Evolutionary conservation across 2,888 invertebrate genomes (phyloP).

Genomic region (Nezara viridula): DNA sequence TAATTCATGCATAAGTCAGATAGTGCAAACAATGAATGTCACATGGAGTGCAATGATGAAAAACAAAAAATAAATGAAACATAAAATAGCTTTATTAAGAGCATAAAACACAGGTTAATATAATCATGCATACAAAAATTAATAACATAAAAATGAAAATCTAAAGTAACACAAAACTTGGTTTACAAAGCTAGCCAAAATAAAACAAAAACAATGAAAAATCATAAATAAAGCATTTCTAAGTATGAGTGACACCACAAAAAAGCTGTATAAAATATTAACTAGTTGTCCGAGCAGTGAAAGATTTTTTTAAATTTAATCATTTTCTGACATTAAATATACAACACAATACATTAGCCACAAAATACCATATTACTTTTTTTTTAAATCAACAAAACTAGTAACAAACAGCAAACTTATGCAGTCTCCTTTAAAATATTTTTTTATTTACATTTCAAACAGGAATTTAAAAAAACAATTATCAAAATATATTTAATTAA

Average conservation of each 20-base stretch:
- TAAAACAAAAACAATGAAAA: not conserved
- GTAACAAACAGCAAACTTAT: not conserved
- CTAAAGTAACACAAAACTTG: not conserved
- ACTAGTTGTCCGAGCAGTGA: not conserved
- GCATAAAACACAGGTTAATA: conserved; percentile 25
- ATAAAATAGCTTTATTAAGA: conserved; percentile 18
- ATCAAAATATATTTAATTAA: not conserved
- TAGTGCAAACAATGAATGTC: conserved; percentile 17
- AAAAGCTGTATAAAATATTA: not conserved
- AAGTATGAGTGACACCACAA: not conserved
- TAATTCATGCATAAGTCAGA: not conserved
- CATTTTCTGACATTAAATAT: not conserved
- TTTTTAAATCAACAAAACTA: not conserved
- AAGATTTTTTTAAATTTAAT: not conserved
- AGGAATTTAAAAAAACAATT: not conserved
- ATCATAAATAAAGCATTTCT: not conserved
- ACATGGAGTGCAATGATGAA: conserved; percentile 24
- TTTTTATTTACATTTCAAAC: not conserved
- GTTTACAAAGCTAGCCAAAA: not conserved
- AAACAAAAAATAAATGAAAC: conserved; percentile 35
- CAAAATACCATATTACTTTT: not conserved
- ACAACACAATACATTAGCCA: not conserved
- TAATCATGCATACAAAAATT: conserved; percentile 35
- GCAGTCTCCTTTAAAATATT: not conserved
- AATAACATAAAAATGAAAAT: not conserved